Percentiles rank a stretch among this genome's conserved stretches.
Conservation (phyloP, 2,797 vertebrate species). For the Molossus alvarezi region DNA sequence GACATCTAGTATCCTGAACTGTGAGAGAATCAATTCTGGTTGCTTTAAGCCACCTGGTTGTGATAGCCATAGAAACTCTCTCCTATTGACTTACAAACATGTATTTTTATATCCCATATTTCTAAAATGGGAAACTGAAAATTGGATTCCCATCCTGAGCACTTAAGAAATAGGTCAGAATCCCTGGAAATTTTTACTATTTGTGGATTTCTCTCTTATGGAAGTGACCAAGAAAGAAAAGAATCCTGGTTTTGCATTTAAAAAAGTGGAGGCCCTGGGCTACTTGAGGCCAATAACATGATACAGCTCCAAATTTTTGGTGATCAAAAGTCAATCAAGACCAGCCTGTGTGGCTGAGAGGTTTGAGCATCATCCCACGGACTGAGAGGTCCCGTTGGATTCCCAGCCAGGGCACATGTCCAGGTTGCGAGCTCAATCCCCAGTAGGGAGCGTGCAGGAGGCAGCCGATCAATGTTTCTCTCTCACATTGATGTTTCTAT, state of each 20-base stretch:
- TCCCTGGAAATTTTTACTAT: not conserved
- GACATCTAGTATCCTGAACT: too few relatives aligned
- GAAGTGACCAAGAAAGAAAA: not conserved
- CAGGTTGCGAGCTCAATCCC: too few relatives aligned
- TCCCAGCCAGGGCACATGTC: too few relatives aligned
- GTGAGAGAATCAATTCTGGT: not conserved
- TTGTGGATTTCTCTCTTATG: not conserved
- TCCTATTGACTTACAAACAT: not conserved
- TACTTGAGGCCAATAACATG: not conserved
- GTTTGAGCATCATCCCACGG: too few relatives aligned
- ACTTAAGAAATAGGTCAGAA: not conserved
- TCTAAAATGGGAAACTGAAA: constrained; percentile 43
- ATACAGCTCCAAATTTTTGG: not conserved
- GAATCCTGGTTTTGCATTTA: not conserved
- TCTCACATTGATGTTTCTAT: too few relatives aligned
- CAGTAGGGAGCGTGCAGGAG: too few relatives aligned
- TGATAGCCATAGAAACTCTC: not conserved
- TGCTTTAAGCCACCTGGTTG: not conserved
- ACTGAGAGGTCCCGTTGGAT: too few relatives aligned
- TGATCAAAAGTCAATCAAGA: not conserved
- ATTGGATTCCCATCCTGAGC: not conserved
- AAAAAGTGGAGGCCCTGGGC: not conserved
- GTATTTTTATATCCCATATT: not conserved
- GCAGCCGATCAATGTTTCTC: too few relatives aligned
- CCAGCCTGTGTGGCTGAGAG: too few relatives aligned